phyloP scores from a whole-genome alignment of 2,113 vertebrate species.

The Catharus bicknelli region DNA sequence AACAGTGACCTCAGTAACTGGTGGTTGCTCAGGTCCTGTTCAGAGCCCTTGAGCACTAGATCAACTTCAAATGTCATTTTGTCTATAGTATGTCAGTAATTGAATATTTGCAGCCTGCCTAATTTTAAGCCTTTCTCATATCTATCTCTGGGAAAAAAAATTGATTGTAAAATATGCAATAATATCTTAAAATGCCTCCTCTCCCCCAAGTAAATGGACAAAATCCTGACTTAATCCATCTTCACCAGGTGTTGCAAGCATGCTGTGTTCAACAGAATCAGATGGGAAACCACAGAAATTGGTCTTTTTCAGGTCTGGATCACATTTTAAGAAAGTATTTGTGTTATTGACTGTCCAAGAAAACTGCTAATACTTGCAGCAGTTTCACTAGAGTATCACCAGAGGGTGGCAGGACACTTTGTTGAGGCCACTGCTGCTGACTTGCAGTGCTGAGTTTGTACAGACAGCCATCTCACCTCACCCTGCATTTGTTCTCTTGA shows the following conservation, averaged over 20 bases:
- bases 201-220: background rate
- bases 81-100: background rate
- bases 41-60: background rate
- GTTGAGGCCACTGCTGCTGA: background rate
- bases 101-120: background rate
- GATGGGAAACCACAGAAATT: background rate
- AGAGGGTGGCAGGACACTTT: constrained; percentile 59
- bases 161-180: background rate
- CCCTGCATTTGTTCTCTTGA: background rate
- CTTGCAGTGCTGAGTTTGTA: background rate
- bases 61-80: background rate
- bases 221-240: background rate
- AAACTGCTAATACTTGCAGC: background rate
- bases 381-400: constrained; percentile 12
- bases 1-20: background rate
- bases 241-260: background rate
- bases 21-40: background rate
- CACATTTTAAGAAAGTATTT: background rate
- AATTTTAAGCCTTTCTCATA: background rate
- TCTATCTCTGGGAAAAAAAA: background rate
- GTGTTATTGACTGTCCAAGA: accelerated
- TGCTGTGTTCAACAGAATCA: background rate
- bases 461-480: background rate
- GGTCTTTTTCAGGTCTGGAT: background rate
- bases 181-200: accelerated